These are phyloP conservation scores for Antheraea mylitta DNA, from an alignment of 1,140 invertebrate species.

Conservation along the genomic window DNA sequence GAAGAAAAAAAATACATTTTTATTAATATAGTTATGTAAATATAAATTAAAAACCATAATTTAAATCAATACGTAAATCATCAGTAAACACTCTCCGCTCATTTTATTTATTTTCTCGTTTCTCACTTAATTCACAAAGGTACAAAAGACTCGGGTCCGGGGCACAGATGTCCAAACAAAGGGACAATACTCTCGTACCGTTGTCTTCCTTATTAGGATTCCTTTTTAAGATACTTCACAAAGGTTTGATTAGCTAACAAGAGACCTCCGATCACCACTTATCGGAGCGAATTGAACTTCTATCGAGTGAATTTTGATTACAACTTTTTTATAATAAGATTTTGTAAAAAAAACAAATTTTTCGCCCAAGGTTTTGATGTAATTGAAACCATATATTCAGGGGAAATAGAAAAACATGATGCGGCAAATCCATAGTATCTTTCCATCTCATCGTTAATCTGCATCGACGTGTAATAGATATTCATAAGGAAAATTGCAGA, in stretches of 20 bases:
- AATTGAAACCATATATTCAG: no score
- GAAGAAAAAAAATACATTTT: no score
- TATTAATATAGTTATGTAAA: not conserved
- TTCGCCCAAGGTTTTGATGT: no score
- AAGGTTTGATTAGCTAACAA: slow-evolving; percentile 18
- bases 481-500: no score
- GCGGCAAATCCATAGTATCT: no score
- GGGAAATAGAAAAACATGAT: no score
- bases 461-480: no score
- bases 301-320: no score
- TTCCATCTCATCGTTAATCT: no score
- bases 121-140: slow-evolving; percentile 4
- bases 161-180: slow-evolving; percentile 10
- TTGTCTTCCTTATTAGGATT: slow-evolving; percentile 9
- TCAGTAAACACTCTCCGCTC: not conserved
- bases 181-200: not conserved
- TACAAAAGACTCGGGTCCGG: not conserved
- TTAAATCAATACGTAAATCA: not conserved
- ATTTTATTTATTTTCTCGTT: not conserved
- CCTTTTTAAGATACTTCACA: slow-evolving; percentile 10
- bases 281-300: not conserved
- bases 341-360: no score
- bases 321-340: no score
- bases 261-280: not conserved
- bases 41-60: not conserved